Percentiles rank a stretch among this genome's conserved stretches.
Evolutionary conservation across 2,888 invertebrate species (phyloP).

Genomic region (Zaprionus bogoriensis): DNA sequence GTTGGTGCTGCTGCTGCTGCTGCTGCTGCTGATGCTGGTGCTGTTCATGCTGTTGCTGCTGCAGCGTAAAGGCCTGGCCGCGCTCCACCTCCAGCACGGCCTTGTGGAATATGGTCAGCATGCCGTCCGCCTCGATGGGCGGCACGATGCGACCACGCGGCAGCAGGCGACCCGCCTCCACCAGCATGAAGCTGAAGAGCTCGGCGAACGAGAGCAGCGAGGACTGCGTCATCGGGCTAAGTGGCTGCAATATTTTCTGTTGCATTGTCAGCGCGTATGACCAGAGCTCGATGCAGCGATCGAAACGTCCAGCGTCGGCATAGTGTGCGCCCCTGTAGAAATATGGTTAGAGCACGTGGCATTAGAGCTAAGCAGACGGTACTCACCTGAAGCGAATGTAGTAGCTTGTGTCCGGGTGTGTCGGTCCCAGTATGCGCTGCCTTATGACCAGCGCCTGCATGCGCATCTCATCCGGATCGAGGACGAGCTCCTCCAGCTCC

Average conservation of each 20-base stretch:
- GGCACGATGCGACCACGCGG: slow-evolving; percentile 89
- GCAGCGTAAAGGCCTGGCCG: slow-evolving; percentile 74
- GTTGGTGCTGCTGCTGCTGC: slow-evolving; percentile 52
- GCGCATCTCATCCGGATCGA: slow-evolving; percentile 97
- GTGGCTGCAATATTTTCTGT: slow-evolving; percentile 94
- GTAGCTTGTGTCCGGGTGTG: slow-evolving; percentile 98
- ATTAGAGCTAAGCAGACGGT: neutral
- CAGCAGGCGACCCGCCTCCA: slow-evolving; percentile 90
- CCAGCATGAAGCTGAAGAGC: slow-evolving; percentile 96
- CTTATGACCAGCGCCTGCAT: slow-evolving; percentile 97
- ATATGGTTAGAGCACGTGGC: neutral
- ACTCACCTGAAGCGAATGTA: slow-evolving; percentile 91
- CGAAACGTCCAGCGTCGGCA: slow-evolving; percentile 96
- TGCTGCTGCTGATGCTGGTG: slow-evolving; percentile 52
- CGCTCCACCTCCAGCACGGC: slow-evolving; percentile 90
- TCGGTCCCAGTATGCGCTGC: slow-evolving; percentile 94
- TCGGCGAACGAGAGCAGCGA: slow-evolving; percentile 97
- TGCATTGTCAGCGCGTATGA: slow-evolving; percentile 98
- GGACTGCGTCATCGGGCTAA: slow-evolving; percentile 97
- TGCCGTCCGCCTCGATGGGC: slow-evolving; percentile 91
- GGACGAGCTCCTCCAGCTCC: slow-evolving; percentile 92
- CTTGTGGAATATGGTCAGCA: slow-evolving; percentile 91
- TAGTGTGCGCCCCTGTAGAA: slow-evolving; percentile 92
- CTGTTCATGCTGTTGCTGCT: slow-evolving; percentile 62
- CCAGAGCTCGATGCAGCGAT: slow-evolving; percentile 96